Evolutionary conservation across 2,113 vertebrate genomes (phyloP).

Genomic region (Lophochroa leadbeateri): DNA sequence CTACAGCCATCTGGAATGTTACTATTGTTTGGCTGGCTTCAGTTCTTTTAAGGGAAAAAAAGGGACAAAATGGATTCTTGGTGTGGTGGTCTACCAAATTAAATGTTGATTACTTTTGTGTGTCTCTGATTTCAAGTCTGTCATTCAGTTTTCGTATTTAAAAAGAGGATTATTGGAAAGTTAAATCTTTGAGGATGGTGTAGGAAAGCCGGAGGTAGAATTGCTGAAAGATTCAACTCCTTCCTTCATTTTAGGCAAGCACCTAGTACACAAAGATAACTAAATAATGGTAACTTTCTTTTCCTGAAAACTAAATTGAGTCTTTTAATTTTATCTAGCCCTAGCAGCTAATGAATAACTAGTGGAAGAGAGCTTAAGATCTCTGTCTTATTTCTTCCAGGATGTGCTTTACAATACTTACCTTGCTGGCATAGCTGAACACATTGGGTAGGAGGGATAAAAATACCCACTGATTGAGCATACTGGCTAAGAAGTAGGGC

Average conservation of each 20-base stretch:
- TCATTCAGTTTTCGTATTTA: neutral
- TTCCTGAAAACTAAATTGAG: neutral
- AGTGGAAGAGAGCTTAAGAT: neutral
- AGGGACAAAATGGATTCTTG: neutral
- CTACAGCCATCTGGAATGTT: slow-evolving; percentile 4
- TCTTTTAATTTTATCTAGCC: neutral
- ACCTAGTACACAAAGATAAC: neutral
- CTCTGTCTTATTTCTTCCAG: neutral
- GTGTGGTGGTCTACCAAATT: neutral
- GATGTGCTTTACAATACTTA: rapidly evolving
- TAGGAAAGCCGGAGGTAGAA: neutral
- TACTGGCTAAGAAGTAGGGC: neutral
- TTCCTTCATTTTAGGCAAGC: neutral
- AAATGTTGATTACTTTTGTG: neutral
- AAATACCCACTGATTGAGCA: neutral
- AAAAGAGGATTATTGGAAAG: neutral
- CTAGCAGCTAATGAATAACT: neutral
- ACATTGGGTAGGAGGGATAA: neutral
- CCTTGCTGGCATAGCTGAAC: neutral
- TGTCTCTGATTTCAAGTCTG: neutral
- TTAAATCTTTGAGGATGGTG: neutral
- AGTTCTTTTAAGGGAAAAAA: neutral
- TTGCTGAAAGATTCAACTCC: neutral
- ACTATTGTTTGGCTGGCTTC: neutral
- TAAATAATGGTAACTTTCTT: neutral